Evolutionary conservation across 2,888 invertebrate species (phyloP), one percentile per base, ranked within the genome.

Genomic region (Syrista parreyssii): DNA sequence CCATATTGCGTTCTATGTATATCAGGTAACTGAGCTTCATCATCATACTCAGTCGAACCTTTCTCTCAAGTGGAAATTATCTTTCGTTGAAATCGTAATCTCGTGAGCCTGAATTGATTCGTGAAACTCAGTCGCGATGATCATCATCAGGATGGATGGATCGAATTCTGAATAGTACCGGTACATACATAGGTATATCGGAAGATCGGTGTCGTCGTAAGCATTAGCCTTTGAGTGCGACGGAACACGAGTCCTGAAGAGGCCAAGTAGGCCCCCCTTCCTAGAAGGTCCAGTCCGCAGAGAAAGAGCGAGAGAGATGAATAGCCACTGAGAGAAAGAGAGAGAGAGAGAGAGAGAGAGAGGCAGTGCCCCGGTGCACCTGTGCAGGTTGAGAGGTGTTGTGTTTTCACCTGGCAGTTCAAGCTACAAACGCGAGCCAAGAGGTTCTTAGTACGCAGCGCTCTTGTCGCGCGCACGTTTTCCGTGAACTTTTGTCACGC

Each of bases 331-430:
- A 23, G 55, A 55, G 55, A 23, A 55, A 55, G 23, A 55, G 55
- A 23, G 4, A 36, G 36, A 36, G 40, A 15, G 40, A 40, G 40
- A 55, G 55, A 55, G 55, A 55, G 55, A 55, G 55, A 55, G 55
- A 55, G 40, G 23, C 23, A 23, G 55, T 55, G 55, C 84, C 85
- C 80, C 83, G 75, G 85, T 89, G 88, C 89, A 90, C 90, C 89
- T 89, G 89, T 89, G 86, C 75, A 87, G 85, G 86, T 85, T 87
- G 87, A 85, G 86, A 88, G 86, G 87, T 89, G 89, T 89, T 89
- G 90, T 89, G 85, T 91, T 90, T 91, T 90, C 90, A 91, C 90
- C 90, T 90, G 89, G 88, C 89, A 91, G 91, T 91, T 87, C 86
- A 86, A 86, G 84, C 87, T 84, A 82, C 86, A 87, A 88, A 89